Evolutionary conservation across 1,140 invertebrate genomes (phyloP).

Genomic region (Drosophila lacertosa): DNA sequence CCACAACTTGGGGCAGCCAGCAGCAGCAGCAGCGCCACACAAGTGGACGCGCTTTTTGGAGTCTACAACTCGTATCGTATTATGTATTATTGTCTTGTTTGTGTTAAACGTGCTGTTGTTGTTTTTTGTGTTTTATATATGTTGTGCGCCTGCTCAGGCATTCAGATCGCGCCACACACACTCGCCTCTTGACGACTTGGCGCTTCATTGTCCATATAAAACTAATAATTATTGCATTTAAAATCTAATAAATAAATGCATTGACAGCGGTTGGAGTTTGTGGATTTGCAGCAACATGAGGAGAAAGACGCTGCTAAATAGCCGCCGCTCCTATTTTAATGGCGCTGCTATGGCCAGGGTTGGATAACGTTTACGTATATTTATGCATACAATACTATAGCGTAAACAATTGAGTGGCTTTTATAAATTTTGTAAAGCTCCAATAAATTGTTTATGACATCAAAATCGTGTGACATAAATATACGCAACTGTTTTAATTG

Average conservation of each 20-base stretch:
- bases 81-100: constrained; percentile 6
- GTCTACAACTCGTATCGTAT: constrained; percentile 16
- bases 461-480: neutral
- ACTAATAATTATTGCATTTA: constrained; percentile 83
- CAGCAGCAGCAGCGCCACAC: constrained; percentile 42
- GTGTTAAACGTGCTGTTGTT: neutral
- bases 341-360: constrained; percentile 31
- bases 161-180: constrained; percentile 50
- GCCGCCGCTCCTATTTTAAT: constrained; percentile 78
- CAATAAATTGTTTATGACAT: neutral
- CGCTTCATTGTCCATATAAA: constrained; percentile 82
- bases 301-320: constrained; percentile 4
- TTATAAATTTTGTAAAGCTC: neutral
- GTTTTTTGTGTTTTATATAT: constrained; percentile 16
- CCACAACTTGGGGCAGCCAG: constrained; percentile 24
- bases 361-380: constrained; percentile 5
- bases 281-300: constrained; percentile 14
- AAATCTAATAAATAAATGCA: constrained; percentile 83
- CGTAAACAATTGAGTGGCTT: neutral
- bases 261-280: constrained; percentile 73
- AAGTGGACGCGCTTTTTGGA: constrained; percentile 41
- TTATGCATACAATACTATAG: neutral
- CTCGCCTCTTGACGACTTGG: constrained; percentile 45
- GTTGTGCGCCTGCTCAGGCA: constrained; percentile 49
- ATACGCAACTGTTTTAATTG: neutral